Evolutionary conservation across 92 coral and sea anemone species (phyloP).

Genomic region (Heliopora coerulea): DNA sequence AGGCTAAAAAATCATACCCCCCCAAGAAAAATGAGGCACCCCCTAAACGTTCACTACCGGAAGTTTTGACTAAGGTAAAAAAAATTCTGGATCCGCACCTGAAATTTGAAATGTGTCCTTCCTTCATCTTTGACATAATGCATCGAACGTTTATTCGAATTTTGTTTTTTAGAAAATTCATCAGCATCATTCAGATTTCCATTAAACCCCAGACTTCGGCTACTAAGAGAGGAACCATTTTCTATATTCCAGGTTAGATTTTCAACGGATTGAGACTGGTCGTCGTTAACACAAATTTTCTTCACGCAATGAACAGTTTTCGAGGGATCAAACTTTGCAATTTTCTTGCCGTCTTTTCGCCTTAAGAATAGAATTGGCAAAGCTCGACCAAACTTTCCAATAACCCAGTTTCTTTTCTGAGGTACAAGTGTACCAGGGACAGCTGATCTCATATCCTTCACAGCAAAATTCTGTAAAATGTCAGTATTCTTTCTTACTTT

Average conservation of each 20-base stretch:
- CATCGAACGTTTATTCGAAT: background rate
- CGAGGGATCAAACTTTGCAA: slow-evolving; percentile 86
- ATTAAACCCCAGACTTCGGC: background rate
- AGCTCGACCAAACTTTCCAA: slow-evolving; percentile 89
- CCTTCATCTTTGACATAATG: background rate
- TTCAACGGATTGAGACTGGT: slow-evolving; percentile 33
- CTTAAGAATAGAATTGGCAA: slow-evolving; percentile 82
- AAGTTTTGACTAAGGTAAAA: too few relatives aligned
- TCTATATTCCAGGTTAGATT: slow-evolving; percentile 79
- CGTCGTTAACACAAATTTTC: slow-evolving; percentile 55
- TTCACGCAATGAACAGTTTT: slow-evolving; percentile 86
- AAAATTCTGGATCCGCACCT: too few relatives aligned
- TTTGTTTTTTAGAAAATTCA: background rate
- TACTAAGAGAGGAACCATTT: background rate
- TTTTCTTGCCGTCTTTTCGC: slow-evolving; percentile 66
- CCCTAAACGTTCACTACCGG: too few relatives aligned
- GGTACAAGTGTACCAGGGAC: slow-evolving; percentile 91
- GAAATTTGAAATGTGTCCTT: too few relatives aligned
- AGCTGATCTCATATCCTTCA: slow-evolving; percentile 56
- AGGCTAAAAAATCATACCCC: too few relatives aligned
- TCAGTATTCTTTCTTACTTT: background rate
- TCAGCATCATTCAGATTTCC: background rate
- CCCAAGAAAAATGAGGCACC: too few relatives aligned
- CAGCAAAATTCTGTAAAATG: background rate
- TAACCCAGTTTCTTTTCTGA: slow-evolving; percentile 86